Base-by-base conservation (phyloP, 2,888 invertebrate genomes). In the Agrotis clavis region DNA sequence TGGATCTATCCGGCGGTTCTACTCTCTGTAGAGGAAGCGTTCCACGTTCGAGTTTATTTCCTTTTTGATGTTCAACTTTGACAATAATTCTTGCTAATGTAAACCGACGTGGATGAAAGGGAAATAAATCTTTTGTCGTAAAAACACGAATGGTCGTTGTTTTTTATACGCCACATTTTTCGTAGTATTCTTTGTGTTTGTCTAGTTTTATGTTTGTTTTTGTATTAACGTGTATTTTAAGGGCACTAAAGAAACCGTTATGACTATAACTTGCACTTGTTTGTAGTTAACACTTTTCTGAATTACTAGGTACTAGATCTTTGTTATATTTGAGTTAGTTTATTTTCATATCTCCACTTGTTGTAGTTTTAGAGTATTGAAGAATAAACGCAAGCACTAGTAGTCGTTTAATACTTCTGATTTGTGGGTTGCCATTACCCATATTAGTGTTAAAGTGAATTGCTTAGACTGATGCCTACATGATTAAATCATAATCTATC, bases 71-170 rank as follows among this genome's bases (percentile, higher is more conserved):
- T 83, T 83, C 65, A 81, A 85, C 81, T 84, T 77, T 71, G 56
- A 68, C 72, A 72, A 76, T 83, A 81, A 81, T 78, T 85, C 73
- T 74, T 74, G 59, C 35, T 69, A 81, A 81, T 83, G 81, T 81
- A 74, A 73, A 66, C 60, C 70, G 30, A 74, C 70, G 41, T 74
- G 61, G 63, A 64, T 54, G 65, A 73, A 74, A 73, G 21, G 30
- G 50, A 77, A 71, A 85, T 83, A 83, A 83, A 78, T 78, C 66
- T 76, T 83, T 74, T 71, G 74, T 71, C 71, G 57, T 85, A 85
- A 83, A 83, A 84, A 74, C 68, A 70, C 21, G 70, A 82, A 74
- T 14, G 21, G 61, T 66, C 48, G 54, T 72, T 67, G 73, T 75
- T 82, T 77, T 53, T 66, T 78, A 60, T 69, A 57, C 45, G 21